Evolutionary conservation across 2,113 vertebrate genomes (phyloP), one percentile per base, ranked within the genome.

Genomic region (Ibidorhyncha struthersii): DNA sequence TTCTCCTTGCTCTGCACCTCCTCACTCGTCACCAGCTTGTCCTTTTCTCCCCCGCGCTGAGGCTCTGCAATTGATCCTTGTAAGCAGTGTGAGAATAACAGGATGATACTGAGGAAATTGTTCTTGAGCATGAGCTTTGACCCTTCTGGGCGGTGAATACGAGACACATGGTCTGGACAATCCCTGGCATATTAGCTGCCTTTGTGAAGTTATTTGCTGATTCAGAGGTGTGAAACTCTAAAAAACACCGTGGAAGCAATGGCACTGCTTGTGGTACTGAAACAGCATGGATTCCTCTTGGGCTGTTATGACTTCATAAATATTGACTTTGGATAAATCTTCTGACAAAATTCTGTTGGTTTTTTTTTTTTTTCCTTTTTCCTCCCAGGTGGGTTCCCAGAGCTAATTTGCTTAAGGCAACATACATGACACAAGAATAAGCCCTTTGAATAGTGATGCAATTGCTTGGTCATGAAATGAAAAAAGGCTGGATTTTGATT

Each of bases 241-340:
- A 84, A 81, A 90, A 83, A 66, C 58, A 29, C 80, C 25, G 49
- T 83, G 86, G 95, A 94, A 92, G 89, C 71, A 94, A 96, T 91
- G 91, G 93, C 93, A 94, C 92, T 85, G 89, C 96, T 95, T 87
- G 90, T 82, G 95, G 93, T 95, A 96, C 94, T 92, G 73, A 85
- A 94, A 85, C 83, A 95, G 92, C 90, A 58, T 10, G 38, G 86
- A 88, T 86, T 94, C 93, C 93, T 95, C 93, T 83, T 5, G 12
- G 74, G 86, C 63, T 67, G 59, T 70, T 96, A 84, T 0, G 21
- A 53, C 85, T 95, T 45, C 89, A 77, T 78, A 97, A 97, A 97
- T 96, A 97, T 93, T 97, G 95, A 96, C 93, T 96, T 95, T 97
- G 96, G 96, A 93, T 74, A 96, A 89, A 89, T 34, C 86, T 94